Base-by-base conservation (phyloP, 2,113 vertebrate species). In the Hippoglossus stenolepis region DNA sequence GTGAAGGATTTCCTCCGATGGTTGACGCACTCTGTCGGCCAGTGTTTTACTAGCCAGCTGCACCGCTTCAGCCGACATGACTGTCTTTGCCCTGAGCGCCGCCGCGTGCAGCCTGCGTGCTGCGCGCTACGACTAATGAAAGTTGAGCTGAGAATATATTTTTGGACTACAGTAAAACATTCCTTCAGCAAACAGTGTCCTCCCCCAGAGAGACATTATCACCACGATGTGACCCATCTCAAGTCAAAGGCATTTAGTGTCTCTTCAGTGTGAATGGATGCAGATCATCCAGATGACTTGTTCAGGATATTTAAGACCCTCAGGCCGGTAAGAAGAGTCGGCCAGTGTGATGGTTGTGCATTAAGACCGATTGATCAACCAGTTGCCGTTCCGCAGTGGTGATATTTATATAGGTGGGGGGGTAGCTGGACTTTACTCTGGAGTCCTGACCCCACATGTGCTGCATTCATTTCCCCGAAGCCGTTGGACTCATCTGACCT, bases 151-250 rank as follows among this genome's bases (percentile, higher is more conserved):
- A 35, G 65, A 73, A 85, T 86, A 59, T 85, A 88, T 92, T 89
- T 91, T 88, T 82, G 90, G 86, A 83, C 71, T 18, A 65, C 63
- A 84, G 90, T 85, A 72, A 81, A 90, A 85, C 70, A 89, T 89
- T 90, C 83, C 73, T 76, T 66, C 56, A 62, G 76, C 71, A 72
- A 87, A 83, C 75, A 61, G 75, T 68, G 90, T 83, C 54, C 54
- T 70, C 81, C 79, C 70, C 76, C 20, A 73, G 85, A 70, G 77
- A 77, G 54, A 77, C 65, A 65, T 80, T 82, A 85, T 85, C 73
- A 26, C 73, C 9, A 13, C 28, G 67, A 85, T 69, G 82, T 72
- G 83, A 83, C 83, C 78, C 63, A 84, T 82, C 74, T 82, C 26
- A n/a, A 79, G 79, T 89, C 87, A 77, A 71, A 82, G 28, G 38